phyloP scores from a whole-genome alignment of 2,113 vertebrate species.

The Proteles cristata region DNA sequence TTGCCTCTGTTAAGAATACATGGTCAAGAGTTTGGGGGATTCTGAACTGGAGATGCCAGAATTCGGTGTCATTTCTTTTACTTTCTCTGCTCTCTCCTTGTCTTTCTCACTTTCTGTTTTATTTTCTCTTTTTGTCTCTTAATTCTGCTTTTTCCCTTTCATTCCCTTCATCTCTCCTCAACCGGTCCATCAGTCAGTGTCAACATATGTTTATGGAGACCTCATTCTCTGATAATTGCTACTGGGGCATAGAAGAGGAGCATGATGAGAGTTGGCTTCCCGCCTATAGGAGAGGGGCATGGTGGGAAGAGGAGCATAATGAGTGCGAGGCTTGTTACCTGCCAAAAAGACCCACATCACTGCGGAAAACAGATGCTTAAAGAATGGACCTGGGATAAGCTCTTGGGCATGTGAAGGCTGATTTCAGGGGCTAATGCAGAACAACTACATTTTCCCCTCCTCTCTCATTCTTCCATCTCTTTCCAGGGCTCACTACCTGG shows the following conservation, averaged over 20 bases:
- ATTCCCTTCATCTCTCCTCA: neutral
- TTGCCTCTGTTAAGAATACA: neutral
- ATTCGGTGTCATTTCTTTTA: neutral
- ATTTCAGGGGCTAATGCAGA: neutral
- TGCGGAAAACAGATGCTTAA: neutral
- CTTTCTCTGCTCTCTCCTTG: neutral
- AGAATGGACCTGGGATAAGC: neutral
- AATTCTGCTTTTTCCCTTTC: neutral
- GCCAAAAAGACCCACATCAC: neutral
- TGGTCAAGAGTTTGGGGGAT: neutral
- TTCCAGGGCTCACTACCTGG: constrained; percentile 85
- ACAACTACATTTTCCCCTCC: neutral
- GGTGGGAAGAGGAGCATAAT: neutral
- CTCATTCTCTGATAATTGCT: neutral
- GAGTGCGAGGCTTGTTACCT: neutral
- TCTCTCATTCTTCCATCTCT: neutral
- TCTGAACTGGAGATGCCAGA: neutral
- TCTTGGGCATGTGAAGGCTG: neutral
- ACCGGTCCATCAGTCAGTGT: neutral
- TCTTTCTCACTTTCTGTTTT: neutral
- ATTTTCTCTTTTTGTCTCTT: neutral
- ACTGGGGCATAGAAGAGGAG: neutral
- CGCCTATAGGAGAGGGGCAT: neutral
- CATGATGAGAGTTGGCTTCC: neutral
- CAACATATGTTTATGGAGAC: neutral